These are phyloP conservation scores for Elmis aenea DNA, from an alignment of 2,888 invertebrate species.

Conservation along the genomic window DNA sequence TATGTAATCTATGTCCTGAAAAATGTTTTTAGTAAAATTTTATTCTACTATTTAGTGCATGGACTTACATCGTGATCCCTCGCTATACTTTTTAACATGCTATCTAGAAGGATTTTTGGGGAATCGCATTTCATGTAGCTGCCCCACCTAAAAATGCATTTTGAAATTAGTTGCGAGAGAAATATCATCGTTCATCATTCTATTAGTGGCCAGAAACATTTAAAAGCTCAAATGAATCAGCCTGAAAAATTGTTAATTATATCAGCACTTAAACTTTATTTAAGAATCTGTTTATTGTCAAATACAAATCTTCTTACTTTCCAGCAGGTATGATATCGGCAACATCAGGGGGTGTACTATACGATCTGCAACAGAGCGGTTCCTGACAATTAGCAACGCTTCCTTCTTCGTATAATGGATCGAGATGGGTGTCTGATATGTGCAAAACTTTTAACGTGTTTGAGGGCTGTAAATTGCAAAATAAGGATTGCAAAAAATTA, in stretches of 20 bases:
- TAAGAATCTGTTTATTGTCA: no score
- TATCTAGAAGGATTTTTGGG: conserved; percentile 83
- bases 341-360: conserved; percentile 72
- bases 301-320: conserved; percentile 41
- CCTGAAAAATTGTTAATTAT: no score
- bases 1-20: conserved; percentile 85
- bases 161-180: not conserved
- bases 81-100: conserved; percentile 82
- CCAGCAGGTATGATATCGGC: conserved; percentile 69
- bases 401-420: conserved; percentile 84
- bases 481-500: no score
- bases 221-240: no score
- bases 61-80: conserved; percentile 69
- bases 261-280: no score
- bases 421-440: conserved; percentile 92
- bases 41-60: conserved; percentile 7
- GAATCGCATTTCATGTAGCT: conserved; percentile 92
- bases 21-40: conserved; percentile 4
- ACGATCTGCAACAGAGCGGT: conserved; percentile 85
- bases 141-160: conserved; percentile 73
- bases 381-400: conserved; percentile 89
- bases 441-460: conserved; percentile 90
- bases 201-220: no score
- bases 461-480: no score
- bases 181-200: not conserved